Conservation (phyloP, 2,797 vertebrate genomes). For the Dendrocincla tyrannina region DNA sequence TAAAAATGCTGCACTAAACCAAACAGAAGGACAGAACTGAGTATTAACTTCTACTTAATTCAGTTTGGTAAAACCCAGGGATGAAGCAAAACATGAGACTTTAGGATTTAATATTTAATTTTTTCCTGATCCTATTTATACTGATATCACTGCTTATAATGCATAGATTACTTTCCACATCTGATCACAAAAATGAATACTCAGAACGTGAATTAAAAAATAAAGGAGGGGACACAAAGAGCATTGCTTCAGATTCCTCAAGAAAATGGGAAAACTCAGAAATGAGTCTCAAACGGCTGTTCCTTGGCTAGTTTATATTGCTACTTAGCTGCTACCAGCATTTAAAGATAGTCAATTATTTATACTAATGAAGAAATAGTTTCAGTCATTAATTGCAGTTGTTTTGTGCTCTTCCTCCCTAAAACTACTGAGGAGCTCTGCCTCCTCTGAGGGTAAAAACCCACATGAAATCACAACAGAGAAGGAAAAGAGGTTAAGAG, state of each 20-base stretch:
- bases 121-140: background rate
- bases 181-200: background rate
- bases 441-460: background rate
- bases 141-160: background rate
- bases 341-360: background rate
- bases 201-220: background rate
- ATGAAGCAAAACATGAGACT: background rate
- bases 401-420: background rate
- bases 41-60: background rate
- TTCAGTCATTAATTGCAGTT: background rate
- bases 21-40: background rate
- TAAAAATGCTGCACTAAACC: background rate
- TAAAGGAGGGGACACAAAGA: accelerated
- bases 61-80: background rate
- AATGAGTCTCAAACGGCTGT: background rate
- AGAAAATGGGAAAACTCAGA: background rate
- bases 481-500: background rate
- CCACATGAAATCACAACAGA: background rate
- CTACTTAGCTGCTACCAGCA: background rate
- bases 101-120: background rate
- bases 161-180: background rate
- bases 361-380: background rate
- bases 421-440: background rate
- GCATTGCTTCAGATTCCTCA: background rate
- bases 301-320: background rate